Evolutionary conservation across 1,140 invertebrate genomes (phyloP).

Genomic region (Sycobia sp.): DNA sequence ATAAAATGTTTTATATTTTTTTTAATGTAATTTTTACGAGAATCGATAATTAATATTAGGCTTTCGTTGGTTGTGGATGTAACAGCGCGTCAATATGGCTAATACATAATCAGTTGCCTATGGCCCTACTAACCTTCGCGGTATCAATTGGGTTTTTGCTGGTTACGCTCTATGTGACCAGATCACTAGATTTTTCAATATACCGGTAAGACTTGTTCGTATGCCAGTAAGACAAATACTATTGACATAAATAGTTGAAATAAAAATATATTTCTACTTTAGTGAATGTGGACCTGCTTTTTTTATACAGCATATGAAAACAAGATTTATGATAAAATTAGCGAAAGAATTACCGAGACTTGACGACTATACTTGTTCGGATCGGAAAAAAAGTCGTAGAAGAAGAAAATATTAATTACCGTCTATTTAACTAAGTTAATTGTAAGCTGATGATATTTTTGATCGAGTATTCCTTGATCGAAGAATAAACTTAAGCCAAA

Average conservation of each 20-base stretch:
- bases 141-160: conserved; percentile 39
- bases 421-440: too few relatives aligned
- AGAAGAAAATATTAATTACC: too few relatives aligned
- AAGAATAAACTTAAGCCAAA: too few relatives aligned
- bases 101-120: conserved; percentile 29
- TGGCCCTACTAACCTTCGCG: conserved; percentile 36
- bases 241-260: background rate
- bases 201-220: conserved; percentile 40
- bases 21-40: too few relatives aligned
- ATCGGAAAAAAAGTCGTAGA: too few relatives aligned
- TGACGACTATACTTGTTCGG: too few relatives aligned
- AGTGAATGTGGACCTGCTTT: conserved; percentile 39
- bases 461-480: too few relatives aligned
- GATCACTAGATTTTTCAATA: conserved; percentile 39
- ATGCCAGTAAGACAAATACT: too few relatives aligned
- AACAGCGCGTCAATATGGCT: conserved; percentile 34
- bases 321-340: conserved; percentile 35
- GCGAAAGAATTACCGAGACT: conserved; percentile 36
- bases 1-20: too few relatives aligned
- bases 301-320: conserved; percentile 29
- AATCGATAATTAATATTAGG: too few relatives aligned
- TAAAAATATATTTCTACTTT: background rate
- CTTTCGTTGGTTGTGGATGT: conserved; percentile 21
- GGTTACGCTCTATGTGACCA: conserved; percentile 40
- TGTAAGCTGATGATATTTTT: too few relatives aligned